Evolutionary conservation across 2,113 vertebrate species (phyloP).

Genomic region (Lophotis ruficrista): DNA sequence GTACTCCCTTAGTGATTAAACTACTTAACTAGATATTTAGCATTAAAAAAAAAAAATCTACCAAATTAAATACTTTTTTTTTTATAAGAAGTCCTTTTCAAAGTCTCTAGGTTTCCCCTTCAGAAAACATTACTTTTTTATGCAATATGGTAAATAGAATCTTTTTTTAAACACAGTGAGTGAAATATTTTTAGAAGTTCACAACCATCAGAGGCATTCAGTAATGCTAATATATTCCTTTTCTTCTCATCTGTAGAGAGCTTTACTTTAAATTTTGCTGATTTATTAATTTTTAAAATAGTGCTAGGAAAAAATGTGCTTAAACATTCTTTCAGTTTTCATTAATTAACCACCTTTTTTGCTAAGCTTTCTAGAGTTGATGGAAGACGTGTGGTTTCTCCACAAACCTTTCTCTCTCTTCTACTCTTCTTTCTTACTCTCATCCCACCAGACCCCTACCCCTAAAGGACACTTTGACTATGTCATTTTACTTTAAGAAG

Average conservation of each 20-base stretch:
- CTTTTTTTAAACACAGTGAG: not conserved
- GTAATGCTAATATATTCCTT: not conserved
- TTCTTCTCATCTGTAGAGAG: not conserved
- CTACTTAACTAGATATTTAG: not conserved
- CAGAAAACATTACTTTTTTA: not conserved
- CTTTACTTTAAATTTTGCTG: not conserved
- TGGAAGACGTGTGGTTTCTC: not conserved
- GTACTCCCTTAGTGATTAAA: not conserved
- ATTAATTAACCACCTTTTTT: not conserved
- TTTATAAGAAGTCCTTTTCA: not conserved
- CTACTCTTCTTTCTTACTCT: not conserved
- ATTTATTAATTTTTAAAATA: not conserved
- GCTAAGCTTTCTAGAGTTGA: not conserved
- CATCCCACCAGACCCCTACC: rapidly evolving
- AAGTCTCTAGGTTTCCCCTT: not conserved
- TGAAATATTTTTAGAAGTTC: not conserved
- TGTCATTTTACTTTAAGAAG: not conserved
- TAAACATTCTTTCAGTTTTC: not conserved
- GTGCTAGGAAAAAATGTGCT: not conserved
- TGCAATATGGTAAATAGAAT: not conserved
- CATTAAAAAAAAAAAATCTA: not conserved
- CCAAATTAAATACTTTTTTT: not conserved
- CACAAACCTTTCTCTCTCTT: not conserved
- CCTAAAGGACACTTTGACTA: not conserved
- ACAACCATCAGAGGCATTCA: not conserved